phyloP scores from a whole-genome alignment of 2,888 invertebrate genomes.

The Altica lythri region DNA sequence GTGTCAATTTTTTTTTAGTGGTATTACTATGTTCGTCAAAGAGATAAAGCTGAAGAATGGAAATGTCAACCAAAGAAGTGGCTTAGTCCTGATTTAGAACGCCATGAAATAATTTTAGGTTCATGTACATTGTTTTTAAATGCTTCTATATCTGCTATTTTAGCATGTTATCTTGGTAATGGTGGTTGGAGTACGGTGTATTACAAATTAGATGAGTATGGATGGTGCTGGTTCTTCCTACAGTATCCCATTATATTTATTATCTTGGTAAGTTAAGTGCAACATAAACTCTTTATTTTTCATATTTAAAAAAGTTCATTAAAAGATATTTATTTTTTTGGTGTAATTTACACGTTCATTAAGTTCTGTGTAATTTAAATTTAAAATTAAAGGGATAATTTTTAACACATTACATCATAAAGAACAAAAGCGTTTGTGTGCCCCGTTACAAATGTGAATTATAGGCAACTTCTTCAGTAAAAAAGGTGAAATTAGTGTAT shows the following conservation, averaged over 20 bases:
- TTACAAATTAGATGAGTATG: constrained; percentile 65
- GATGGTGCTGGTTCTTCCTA: constrained; percentile 68
- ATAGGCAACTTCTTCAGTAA: constrained; percentile 20
- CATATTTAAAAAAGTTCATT: too few relatives aligned
- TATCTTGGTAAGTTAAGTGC: constrained; percentile 25
- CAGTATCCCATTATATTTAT: constrained; percentile 70
- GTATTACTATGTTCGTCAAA: constrained; percentile 70
- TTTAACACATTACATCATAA: too few relatives aligned
- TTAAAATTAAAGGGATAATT: too few relatives aligned
- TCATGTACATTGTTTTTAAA: constrained; percentile 62
- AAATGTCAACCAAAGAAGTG: constrained; percentile 75
- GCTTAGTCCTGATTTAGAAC: constrained; percentile 68
- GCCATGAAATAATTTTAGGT: constrained; percentile 71
- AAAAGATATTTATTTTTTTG: too few relatives aligned
- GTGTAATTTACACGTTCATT: too few relatives aligned
- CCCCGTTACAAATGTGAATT: too few relatives aligned
- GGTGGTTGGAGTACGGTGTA: constrained; percentile 71
- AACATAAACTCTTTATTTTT: not conserved
- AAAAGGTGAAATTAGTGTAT: constrained; percentile 28
- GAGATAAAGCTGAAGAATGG: constrained; percentile 69
- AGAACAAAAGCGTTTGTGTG: too few relatives aligned
- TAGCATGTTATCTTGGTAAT: constrained; percentile 70
- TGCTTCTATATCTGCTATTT: constrained; percentile 63
- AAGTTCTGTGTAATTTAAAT: too few relatives aligned
- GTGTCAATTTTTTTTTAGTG: constrained; percentile 59